Evolutionary conservation across 2,797 vertebrate species (phyloP), one percentile per base, ranked within the genome.

Genomic region (Cossypha polioptera): DNA sequence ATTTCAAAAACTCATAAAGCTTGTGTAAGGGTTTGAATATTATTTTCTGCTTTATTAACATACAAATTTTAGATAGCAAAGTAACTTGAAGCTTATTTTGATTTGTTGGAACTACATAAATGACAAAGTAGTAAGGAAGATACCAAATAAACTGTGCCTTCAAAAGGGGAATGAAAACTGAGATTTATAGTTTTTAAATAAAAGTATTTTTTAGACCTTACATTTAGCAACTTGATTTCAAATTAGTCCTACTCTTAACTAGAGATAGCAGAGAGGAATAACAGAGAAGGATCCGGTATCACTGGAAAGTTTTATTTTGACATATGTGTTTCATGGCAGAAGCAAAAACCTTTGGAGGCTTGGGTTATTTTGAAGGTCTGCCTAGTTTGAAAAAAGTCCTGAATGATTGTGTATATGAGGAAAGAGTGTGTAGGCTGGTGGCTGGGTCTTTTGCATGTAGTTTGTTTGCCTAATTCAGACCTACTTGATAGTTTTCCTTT

Each of bases 361-460:
- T 33, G 19, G 9, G 4, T 80, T 93, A 16, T 61, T 90, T 86
- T 40, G 45, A 85, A 61, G 22, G 19, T 33, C 29, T 78, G 4
- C 29, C 65, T 59, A 67, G n/a, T 48, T 57, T 65, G 17, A 48
- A 51, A 47, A 59, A 48, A 48, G 9, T 38, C 8, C 4, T 15
- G 12, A 54, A 7, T 1, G 0, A 53, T 48, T 58, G 8, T 58
- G 7, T 66, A 6, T 31, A 7, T 16, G 33, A 48, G 66, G 19
- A 87, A 19, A 28, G 26, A 11, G 7, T n/a, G 6, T 28, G 19
- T 51, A 17, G 16, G 45, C 19, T 62, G 10, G 7, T 74, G 31
- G 2, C 7, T 47, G 11, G 17, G 22, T 36, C 31, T 63, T 63
- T 4, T 26, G 17, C 13, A 3, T 3, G 0, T 26, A 13, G 5